Base-by-base conservation (phyloP, 2,113 vertebrate species). In the Speoplatyrhinus poulsoni region DNA sequence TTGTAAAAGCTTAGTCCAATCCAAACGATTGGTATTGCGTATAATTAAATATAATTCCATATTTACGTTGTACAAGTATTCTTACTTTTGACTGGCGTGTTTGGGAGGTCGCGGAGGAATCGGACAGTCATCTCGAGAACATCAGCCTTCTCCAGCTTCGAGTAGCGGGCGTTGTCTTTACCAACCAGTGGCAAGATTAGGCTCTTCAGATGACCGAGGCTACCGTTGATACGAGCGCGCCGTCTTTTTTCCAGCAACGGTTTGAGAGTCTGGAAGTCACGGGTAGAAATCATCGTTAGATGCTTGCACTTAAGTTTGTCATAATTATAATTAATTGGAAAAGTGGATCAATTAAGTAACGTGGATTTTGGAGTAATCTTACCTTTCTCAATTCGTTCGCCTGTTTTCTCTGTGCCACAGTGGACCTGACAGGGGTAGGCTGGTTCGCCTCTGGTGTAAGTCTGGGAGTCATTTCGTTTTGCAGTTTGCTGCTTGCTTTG, bases 91-190 rank as follows among this genome's bases (percentile, higher is more conserved):
- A 75, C 71, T 0, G 86, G 75, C 12, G 85, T 47, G 0, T 81
- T 81, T 0, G 93, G 93, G 46, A 94, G 84, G 47, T 95, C 94
- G 79, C 85, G 89, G 41, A 97, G 94, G 82, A 95, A 96, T 46
- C 92, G 90, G n/a, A 97, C 95, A 0, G 96, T 95, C 95, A 96
- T 96, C 81, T 98, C 96, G 75, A 97, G 90, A 74, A 97, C 93
- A 68, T 96, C 95, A 0, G 96, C 96, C 85, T 97, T 97, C 83
- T 98, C 96, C 71, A 96, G 88, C 63, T 96, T 96, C 19, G 94
- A 95, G 80, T 88, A 93, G 72, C 92, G 87, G 2, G 94, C 94
- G 82, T 91, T 94, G 81, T 95, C 94, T 89, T 93, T 92, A 53
- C 95, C 94, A 69, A 94, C 88, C 15, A 96, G 90, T 15, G 95